Evolutionary conservation across 2,113 vertebrate species (phyloP).

Genomic region (Pygoscelis adeliae): DNA sequence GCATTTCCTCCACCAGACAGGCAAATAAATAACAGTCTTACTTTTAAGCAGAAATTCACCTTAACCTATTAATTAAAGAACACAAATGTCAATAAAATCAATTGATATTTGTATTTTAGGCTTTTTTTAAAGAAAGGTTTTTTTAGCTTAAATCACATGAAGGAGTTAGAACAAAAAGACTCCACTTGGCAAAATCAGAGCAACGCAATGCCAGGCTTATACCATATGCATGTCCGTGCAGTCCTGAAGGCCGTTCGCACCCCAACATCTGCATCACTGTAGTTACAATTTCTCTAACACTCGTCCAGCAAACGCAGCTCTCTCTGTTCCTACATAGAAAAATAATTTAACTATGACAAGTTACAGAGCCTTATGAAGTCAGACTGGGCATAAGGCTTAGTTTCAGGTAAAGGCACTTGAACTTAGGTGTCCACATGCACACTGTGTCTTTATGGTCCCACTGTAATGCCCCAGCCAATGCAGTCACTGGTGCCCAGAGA

Average conservation of each 20-base stretch:
- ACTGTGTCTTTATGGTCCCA: fast-evolving
- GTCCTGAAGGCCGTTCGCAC: neutral
- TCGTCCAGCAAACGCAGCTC: neutral
- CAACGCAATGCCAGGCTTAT: neutral
- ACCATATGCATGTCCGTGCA: neutral
- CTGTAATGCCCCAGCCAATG: neutral
- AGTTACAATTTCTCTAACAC: neutral
- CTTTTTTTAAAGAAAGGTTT: neutral
- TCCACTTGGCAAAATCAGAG: neutral
- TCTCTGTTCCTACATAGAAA: neutral
- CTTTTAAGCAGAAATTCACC: neutral
- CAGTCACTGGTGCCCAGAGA: neutral
- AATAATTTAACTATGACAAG: neutral
- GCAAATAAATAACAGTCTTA: neutral
- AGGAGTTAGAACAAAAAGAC: neutral
- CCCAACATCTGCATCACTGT: too few species aligned
- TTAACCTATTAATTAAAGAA: neutral
- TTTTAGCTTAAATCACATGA: neutral
- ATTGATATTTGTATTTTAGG: neutral
- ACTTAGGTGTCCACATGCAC: fast-evolving
- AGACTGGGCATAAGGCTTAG: neutral
- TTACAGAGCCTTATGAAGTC: neutral
- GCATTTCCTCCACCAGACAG: neutral
- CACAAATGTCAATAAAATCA: neutral
- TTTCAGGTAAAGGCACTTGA: neutral